Base-by-base conservation (phyloP, 2,888 invertebrate genomes). In the Camptogramma bilineatum region DNA sequence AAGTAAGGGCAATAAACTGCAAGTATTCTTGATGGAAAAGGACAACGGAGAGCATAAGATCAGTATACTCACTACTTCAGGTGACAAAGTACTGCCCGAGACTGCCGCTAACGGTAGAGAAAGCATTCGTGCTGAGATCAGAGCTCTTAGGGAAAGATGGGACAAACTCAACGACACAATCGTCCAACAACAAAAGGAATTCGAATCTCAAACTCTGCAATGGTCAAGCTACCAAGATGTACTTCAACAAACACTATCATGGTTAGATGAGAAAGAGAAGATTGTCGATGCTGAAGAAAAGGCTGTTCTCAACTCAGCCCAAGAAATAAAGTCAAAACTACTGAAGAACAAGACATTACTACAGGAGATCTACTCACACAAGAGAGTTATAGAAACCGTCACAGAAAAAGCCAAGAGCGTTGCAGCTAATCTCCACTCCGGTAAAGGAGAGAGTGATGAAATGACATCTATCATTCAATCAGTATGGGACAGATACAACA, bases 91-190 rank as follows among this genome's bases (percentile, higher is more conserved):
- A n/a, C 94, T 98, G 67, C 97, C 98, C 0, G 98, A 98, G 85
- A 99, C 98, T 1, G 97, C 98, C 9, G 96, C 98, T 0, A 96
- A 96, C 74, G 99, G 99, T 0, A 95, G 99, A 68, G 99, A 99
- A 85, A 95, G 94, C 57, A 96, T 99, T 61, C 95, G 99, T n/a
- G 95, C 96, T 71, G 97, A 98, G 83, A 91, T 98, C 62, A 94
- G 97, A 77, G 94, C 95, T 24, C 94, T 97, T 16, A 95, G 97
- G 75, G 97, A 97, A 80, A 94, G 97, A 79, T 98, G 98, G 97
- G 98, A 99, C 77, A 95, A 94, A 82, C 92, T 98, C 0, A 96
- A 97, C 69, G 97, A 97, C 79, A 96, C 96, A 21, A 96, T 98
- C 54, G 94, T 96, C 31, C 96, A 96, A 77, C 95, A 98, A 72